phyloP scores from a whole-genome alignment of 37 sponge, comb jelly and placozoan genomes.

The Geodia barretti region DNA sequence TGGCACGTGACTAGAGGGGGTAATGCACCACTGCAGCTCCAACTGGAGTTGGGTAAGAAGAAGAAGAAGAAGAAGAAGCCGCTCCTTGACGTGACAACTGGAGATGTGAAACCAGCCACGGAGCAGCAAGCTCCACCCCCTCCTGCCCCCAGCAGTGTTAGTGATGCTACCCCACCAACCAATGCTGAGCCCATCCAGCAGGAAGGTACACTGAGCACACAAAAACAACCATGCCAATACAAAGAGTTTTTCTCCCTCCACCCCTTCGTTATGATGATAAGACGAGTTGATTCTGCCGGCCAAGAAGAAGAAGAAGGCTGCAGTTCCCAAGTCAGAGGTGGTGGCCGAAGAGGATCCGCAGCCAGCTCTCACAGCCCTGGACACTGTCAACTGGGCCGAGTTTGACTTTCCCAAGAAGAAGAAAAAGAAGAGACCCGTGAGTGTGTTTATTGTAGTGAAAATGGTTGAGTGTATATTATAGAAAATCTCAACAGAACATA shows the following conservation, averaged over 20 bases:
- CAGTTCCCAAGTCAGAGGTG: background rate
- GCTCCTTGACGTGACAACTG: slow-evolving; percentile 18
- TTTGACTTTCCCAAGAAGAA: slow-evolving; percentile 63
- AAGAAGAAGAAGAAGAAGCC: slow-evolving; percentile 75
- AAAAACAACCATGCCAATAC: too few species aligned
- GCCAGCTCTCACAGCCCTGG: background rate
- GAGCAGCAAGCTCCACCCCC: background rate
- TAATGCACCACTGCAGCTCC: background rate
- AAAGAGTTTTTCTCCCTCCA: too few species aligned
- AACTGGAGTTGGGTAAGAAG: slow-evolving; percentile 54
- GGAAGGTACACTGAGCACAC: background rate
- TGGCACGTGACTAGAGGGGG: background rate
- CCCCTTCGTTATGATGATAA: too few species aligned
- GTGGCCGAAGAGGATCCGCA: background rate
- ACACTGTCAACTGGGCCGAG: background rate
- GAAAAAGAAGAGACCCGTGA: slow-evolving; percentile 58
- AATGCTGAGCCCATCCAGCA: too few species aligned
- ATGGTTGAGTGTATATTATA: background rate
- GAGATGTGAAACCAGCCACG: background rate
- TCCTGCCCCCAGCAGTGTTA: too few species aligned
- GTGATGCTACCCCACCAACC: too few species aligned
- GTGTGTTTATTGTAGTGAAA: slow-evolving; percentile 2
- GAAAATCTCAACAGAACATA: slow-evolving; percentile 9
- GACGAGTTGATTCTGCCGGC: background rate
- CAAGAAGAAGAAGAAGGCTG: background rate